These are phyloP conservation scores for Hyposoter dolosus DNA, from an alignment of 2,888 invertebrate genomes.

Conservation along the genomic window DNA sequence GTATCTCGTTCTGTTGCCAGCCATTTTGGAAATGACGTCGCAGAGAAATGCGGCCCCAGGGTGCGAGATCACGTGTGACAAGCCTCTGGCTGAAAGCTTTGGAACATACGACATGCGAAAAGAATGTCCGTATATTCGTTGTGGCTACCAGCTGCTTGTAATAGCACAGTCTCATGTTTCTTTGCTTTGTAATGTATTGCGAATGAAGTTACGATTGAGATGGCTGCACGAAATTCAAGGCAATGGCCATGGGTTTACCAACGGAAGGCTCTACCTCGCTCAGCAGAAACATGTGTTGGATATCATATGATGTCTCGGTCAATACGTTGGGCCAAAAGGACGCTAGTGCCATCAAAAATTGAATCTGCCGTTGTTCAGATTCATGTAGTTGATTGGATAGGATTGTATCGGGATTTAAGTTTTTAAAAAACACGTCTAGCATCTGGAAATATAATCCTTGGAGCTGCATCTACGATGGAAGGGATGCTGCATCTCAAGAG, in stretches of 20 bases:
- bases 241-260: background rate
- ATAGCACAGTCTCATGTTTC: constrained; percentile 34
- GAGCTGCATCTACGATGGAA: background rate
- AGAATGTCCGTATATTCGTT: constrained; percentile 6
- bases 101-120: constrained; percentile 19
- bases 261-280: background rate
- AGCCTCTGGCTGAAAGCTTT: constrained; percentile 52
- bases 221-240: constrained; percentile 72
- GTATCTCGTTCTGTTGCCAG: constrained; percentile 19
- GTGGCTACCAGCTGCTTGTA: constrained; percentile 31
- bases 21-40: constrained; percentile 50
- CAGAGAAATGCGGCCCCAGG: constrained; percentile 24
- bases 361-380: no score
- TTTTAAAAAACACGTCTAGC: background rate
- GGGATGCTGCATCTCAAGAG: background rate
- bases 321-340: background rate
- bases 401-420: background rate
- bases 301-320: constrained; percentile 1
- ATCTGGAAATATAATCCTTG: background rate
- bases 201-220: constrained; percentile 75
- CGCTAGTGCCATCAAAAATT: background rate
- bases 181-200: constrained; percentile 37
- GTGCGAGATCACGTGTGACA: constrained; percentile 52
- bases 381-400: background rate
- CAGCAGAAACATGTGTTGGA: background rate